Evolutionary conservation across 2,888 invertebrate species (phyloP).

Genomic region (Acrocyrtus sp.): DNA sequence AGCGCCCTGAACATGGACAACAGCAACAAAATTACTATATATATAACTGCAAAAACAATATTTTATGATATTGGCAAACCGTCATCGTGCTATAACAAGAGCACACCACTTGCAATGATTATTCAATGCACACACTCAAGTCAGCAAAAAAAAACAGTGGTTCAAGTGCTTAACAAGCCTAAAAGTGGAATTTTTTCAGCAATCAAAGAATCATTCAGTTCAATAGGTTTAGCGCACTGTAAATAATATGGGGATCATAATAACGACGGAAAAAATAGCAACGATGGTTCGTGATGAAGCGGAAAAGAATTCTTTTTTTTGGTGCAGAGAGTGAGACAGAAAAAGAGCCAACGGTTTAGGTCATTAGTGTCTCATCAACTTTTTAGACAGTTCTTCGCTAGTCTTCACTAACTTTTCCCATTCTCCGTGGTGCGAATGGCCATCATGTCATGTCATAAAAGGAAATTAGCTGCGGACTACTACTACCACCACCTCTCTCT

Average conservation of each 20-base stretch:
- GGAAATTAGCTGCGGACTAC: background rate
- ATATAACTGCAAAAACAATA: no score
- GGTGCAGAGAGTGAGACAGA: no score
- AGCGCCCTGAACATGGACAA: background rate
- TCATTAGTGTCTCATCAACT: constrained; percentile 32
- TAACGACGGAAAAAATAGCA: background rate
- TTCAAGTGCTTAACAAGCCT: background rate
- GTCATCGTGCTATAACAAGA: background rate
- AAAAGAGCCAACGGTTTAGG: constrained; percentile 31
- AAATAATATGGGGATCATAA: no score
- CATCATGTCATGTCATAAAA: background rate
- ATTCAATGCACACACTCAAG: no score
- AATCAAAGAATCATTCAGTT: background rate
- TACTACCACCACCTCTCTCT: background rate
- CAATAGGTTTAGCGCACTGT: background rate
- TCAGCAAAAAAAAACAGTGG: no score
- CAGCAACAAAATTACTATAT: no score
- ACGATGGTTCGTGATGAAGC: background rate
- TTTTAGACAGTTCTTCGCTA: background rate
- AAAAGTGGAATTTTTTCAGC: background rate
- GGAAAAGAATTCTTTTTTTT: background rate
- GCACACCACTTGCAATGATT: no score
- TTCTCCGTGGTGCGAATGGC: background rate
- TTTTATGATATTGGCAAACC: no score
- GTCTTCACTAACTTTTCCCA: background rate